Evolutionary conservation across 2,113 vertebrate species (phyloP), one percentile per base, ranked within the genome.

Genomic region (Xiphorhynchus elegans): DNA sequence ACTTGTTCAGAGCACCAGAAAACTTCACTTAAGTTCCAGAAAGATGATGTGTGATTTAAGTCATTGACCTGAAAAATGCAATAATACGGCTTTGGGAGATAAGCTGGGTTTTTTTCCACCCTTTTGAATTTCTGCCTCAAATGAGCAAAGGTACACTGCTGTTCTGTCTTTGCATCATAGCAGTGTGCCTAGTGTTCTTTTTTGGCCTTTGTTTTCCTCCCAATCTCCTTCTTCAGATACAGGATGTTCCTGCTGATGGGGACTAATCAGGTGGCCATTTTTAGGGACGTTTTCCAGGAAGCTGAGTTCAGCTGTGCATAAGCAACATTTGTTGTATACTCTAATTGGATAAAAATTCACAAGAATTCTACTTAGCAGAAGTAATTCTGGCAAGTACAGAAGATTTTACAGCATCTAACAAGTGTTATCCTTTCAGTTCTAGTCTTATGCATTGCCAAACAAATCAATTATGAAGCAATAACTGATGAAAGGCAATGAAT

Each of bases 301-400:
- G 50, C 58, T 11, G 63, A 94, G 72, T 86, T 96, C 55, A 80
- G 87, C 78, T 94, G 64, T 3, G 9, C 75, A 16, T 67, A 93
- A 83, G 70, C 84, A 85, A n/a, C 78, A 80, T 91, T 95, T 91
- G 87, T 95, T 96, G 84, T 89, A 56, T 92, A 58, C 17, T 42
- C 75, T 93, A 83, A 87, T 69, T 88, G 94, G 63, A 93, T 83
- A 70, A 67, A 90, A 88, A 86, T 70, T 77, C 88, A 87, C 60
- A 50, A 79, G 92, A 94, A 74, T 80, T 77, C n/a, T 90, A 35
- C 78, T 91, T 80, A 63, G 58, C 81, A 91, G 67, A 47, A 94
- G 42, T 88, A 42, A 52, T 86, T 84, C 46, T 95, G 89, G 77
- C 16, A 17, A 86, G 56, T 66, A 49, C 18, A 53, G n/a, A 35